Conservation (phyloP, 2,888 invertebrate genomes). For the Melinaea menophilus region DNA sequence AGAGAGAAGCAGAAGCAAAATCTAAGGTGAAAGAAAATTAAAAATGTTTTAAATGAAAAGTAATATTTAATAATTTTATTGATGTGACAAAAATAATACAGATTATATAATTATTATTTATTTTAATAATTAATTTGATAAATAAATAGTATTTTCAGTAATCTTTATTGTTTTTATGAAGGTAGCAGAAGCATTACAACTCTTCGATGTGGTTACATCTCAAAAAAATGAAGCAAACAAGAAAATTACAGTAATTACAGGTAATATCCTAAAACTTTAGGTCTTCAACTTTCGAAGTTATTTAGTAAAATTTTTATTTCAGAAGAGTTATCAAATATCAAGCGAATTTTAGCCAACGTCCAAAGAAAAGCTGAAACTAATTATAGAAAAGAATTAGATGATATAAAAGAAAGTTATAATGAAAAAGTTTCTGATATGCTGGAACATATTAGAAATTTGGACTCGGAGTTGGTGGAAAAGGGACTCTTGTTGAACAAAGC, state of each 20-base stretch:
- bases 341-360: constrained; percentile 69
- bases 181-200: constrained; percentile 70
- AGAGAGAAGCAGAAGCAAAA: constrained; percentile 67
- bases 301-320: constrained; percentile 35
- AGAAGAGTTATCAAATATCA: constrained; percentile 77
- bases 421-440: constrained; percentile 78
- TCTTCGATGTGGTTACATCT: constrained; percentile 59
- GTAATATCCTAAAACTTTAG: constrained; percentile 36
- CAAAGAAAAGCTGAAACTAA: constrained; percentile 76
- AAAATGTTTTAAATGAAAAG: too few species aligned
- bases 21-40: constrained; percentile 48
- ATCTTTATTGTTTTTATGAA: constrained; percentile 31
- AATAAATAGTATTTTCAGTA: too few species aligned
- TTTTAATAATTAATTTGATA: too few species aligned
- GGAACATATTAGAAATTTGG: constrained; percentile 75
- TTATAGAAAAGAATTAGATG: constrained; percentile 78
- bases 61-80: too few species aligned
- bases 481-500: constrained; percentile 73
- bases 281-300: constrained; percentile 2
- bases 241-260: constrained; percentile 51
- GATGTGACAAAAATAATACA: too few species aligned
- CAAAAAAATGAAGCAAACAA: constrained; percentile 61
- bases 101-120: too few species aligned
- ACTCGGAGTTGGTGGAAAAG: constrained; percentile 78
- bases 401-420: constrained; percentile 76